Evolutionary conservation across 2,888 invertebrate species (phyloP).

Genomic region (Mesorhabditis spiculigera): DNA sequence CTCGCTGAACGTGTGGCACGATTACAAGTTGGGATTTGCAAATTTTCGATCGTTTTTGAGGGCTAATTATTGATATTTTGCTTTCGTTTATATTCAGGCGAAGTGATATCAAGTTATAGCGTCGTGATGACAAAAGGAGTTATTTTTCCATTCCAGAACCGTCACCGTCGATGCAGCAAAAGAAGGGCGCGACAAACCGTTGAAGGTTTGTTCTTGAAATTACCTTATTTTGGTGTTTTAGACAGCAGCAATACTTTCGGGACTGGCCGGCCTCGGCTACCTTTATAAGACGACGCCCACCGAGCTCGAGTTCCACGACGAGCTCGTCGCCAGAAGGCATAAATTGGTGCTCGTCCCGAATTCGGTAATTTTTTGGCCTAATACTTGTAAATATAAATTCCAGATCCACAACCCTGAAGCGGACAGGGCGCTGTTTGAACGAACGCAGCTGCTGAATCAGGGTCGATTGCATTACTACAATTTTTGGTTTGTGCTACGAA

Average conservation of each 20-base stretch:
- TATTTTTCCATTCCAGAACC: background rate
- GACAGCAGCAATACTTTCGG: constrained; percentile 19
- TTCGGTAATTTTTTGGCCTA: constrained; percentile 19
- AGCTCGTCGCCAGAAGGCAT: constrained; percentile 37
- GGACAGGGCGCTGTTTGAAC: constrained; percentile 24
- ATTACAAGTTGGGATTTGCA: no score
- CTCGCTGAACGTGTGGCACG: no score
- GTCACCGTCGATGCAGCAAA: background rate
- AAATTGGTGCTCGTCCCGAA: constrained; percentile 42
- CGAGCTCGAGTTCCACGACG: constrained; percentile 33
- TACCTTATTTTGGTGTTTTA: constrained; percentile 8
- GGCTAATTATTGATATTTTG: no score
- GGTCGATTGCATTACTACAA: constrained; percentile 46
- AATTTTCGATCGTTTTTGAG: no score
- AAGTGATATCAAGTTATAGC: no score
- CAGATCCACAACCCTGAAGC: constrained; percentile 6
- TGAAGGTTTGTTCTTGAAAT: background rate
- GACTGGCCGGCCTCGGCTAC: constrained; percentile 31
- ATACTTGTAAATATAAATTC: background rate
- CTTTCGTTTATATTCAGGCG: no score
- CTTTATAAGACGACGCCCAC: constrained; percentile 43
- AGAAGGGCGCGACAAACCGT: background rate
- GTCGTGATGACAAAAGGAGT: no score
- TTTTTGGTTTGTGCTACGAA: constrained; percentile 21
- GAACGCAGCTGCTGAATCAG: constrained; percentile 32